A percentile compares a stretch with the other conserved stretches of the same genome.
These are phyloP conservation scores for Zoanthus sansibaricus DNA, from an alignment of 92 coral and sea anemone genomes.

Conservation along the genomic window DNA sequence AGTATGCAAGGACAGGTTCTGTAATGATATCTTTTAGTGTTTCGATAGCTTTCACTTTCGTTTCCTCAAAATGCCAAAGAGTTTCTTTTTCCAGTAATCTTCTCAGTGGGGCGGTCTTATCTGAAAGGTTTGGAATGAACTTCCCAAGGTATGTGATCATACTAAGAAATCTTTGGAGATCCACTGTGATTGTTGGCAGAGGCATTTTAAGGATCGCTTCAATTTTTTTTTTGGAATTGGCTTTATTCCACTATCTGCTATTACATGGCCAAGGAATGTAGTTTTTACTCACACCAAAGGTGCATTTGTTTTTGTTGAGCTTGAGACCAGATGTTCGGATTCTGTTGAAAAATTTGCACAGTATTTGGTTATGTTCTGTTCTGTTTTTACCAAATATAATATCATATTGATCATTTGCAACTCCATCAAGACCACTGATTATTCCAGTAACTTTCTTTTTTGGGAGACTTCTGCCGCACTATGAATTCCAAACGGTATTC, in stretches of 20 bases:
- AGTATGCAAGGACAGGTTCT: too few relatives aligned
- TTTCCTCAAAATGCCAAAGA: neutral
- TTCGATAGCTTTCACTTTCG: neutral
- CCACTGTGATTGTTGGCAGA: too few relatives aligned
- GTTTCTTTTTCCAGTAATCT: too few relatives aligned
- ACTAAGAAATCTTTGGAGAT: too few relatives aligned
- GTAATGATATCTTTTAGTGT: too few relatives aligned
- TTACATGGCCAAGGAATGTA: slow-evolving; percentile 58
- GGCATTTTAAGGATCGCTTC: too few relatives aligned
- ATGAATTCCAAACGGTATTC: slow-evolving; percentile 35
- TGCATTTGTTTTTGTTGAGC: slow-evolving; percentile 4
- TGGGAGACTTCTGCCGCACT: slow-evolving; percentile 33
- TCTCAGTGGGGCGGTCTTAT: too few relatives aligned
- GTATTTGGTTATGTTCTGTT: slow-evolving; percentile 20
- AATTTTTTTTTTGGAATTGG: slow-evolving; percentile 37
- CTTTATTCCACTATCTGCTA: slow-evolving; percentile 55
- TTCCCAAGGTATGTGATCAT: too few relatives aligned
- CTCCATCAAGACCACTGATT: slow-evolving; percentile 22
- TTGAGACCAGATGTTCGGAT: slow-evolving; percentile 45
- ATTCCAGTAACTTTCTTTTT: slow-evolving; percentile 25
- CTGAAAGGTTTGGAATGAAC: too few relatives aligned
- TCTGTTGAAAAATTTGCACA: slow-evolving; percentile 37
- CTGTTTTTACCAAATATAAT: slow-evolving; percentile 19
- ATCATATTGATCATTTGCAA: slow-evolving; percentile 48
- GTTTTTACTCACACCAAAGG: slow-evolving; percentile 50